Evolutionary conservation across 2,113 vertebrate species (phyloP).

Genomic region (Odontesthes bonariensis): DNA sequence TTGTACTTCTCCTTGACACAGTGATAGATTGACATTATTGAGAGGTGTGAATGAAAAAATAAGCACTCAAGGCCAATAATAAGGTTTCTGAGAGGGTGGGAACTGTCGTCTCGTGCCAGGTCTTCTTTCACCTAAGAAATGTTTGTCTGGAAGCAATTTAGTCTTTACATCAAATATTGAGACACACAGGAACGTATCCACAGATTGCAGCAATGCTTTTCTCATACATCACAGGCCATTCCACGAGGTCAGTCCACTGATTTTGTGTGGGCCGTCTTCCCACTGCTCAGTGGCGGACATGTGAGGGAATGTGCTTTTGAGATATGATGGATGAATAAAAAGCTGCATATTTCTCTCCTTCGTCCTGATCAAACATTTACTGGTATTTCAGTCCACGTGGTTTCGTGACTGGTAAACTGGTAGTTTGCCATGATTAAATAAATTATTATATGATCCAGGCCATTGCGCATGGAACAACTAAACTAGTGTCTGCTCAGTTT

Average conservation of each 20-base stretch:
- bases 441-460: slow-evolving; percentile 30
- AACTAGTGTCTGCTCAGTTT: slow-evolving; percentile 28
- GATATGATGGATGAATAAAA: slow-evolving; percentile 60
- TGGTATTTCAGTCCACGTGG: slow-evolving; percentile 58
- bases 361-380: slow-evolving; percentile 42
- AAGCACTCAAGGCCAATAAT: slow-evolving; percentile 47
- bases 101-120: slow-evolving; percentile 35
- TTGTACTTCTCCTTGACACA: slow-evolving; percentile 27
- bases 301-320: slow-evolving; percentile 40
- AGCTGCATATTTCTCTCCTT: slow-evolving; percentile 40
- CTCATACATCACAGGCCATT: slow-evolving; percentile 51
- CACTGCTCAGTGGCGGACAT: slow-evolving; percentile 30
- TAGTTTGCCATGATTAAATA: slow-evolving; percentile 43
- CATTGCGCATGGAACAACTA: slow-evolving; percentile 31
- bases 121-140: slow-evolving; percentile 59
- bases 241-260: slow-evolving; percentile 26
- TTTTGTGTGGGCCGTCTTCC: slow-evolving; percentile 39
- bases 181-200: slow-evolving; percentile 50
- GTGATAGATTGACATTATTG: slow-evolving; percentile 33
- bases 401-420: slow-evolving; percentile 8
- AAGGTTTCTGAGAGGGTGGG: slow-evolving; percentile 45
- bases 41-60: slow-evolving; percentile 66
- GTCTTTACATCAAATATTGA: slow-evolving; percentile 55
- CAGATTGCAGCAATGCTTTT: slow-evolving; percentile 35
- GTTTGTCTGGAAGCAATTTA: slow-evolving; percentile 69